phyloP scores from a whole-genome alignment of 2,797 vertebrate species.

The Lagorchestes hirsutus region DNA sequence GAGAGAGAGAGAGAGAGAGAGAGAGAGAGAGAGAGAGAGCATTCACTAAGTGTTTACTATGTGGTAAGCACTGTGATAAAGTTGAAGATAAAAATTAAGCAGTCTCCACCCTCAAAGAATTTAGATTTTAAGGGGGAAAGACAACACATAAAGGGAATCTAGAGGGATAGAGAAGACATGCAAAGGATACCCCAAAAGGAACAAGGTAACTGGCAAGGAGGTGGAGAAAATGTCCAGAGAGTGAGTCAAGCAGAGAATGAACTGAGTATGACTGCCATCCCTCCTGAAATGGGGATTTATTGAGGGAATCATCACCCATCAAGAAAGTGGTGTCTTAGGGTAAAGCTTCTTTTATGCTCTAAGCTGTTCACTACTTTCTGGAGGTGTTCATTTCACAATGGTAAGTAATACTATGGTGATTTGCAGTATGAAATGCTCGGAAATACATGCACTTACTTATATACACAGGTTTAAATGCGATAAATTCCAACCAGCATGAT shows the following conservation, averaged over 20 bases:
- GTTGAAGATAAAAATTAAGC: not conserved
- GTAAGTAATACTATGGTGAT: not conserved
- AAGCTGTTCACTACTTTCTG: not conserved
- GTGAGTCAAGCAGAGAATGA: not conserved
- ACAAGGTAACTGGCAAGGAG: not conserved
- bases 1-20: not conserved
- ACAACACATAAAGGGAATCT: not conserved
- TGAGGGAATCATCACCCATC: not conserved
- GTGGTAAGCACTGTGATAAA: not conserved
- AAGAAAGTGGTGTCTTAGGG: not conserved
- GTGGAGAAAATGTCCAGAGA: not conserved
- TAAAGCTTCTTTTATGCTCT: not conserved
- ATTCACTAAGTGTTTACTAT: not conserved
- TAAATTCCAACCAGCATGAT: not conserved
- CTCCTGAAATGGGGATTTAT: not conserved
- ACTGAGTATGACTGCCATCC: not conserved
- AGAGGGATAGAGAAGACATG: not conserved
- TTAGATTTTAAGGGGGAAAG: not conserved
- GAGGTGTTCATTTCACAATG: not conserved
- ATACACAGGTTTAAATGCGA: not conserved
- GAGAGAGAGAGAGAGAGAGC: not conserved
- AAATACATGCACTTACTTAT: accelerated
- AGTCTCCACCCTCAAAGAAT: not conserved
- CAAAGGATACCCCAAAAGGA: not conserved
- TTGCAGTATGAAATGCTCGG: not conserved